Percentiles rank a stretch among this genome's conserved stretches.
phyloP scores from a whole-genome alignment of 2,888 invertebrate species.

The Invenusta paracnida region DNA sequence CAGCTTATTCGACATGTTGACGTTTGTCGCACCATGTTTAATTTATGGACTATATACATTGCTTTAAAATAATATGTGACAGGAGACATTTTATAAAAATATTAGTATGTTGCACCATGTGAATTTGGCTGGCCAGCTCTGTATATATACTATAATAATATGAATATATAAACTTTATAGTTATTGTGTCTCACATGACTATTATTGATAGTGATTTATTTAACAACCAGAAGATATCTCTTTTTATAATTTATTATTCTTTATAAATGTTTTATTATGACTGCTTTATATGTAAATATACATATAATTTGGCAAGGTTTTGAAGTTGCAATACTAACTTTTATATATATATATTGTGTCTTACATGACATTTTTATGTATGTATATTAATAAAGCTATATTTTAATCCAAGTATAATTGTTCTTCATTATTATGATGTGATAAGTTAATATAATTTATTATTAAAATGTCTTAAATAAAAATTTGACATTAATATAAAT shows the following conservation, averaged over 20 bases:
- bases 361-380: not conserved
- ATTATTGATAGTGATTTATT: not conserved
- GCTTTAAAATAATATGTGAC: no score
- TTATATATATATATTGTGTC: not conserved
- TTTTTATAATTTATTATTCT: not conserved
- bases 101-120: no score
- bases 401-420: constrained; percentile 12
- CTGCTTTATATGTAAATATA: not conserved
- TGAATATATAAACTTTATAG: not conserved
- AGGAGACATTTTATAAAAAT: no score
- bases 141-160: no score
- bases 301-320: not conserved
- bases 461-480: constrained; percentile 14
- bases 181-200: not conserved
- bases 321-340: not conserved
- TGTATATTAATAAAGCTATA: constrained; percentile 2
- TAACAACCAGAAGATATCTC: not conserved
- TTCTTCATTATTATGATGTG: not conserved
- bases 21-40: no score
- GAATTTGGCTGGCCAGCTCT: no score
- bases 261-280: not conserved
- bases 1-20: no score
- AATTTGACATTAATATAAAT: constrained; percentile 26
- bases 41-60: no score
- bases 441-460: constrained; percentile 19